Evolutionary conservation across 1,140 invertebrate species (phyloP).

Genomic region (Ostrea denselamellosa): DNA sequence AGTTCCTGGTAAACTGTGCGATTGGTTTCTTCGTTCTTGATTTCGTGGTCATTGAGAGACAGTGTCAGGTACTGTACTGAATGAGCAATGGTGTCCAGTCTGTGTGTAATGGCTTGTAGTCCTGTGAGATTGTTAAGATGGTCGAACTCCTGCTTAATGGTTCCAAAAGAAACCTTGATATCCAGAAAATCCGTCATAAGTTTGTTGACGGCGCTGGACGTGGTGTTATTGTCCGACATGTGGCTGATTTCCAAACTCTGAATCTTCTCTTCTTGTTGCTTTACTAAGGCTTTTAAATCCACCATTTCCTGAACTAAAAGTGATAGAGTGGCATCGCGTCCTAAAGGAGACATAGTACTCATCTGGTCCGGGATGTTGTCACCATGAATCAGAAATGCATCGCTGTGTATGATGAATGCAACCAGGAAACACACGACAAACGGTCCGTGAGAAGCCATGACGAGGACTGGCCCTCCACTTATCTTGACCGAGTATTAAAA

Average conservation of each 20-base stretch:
- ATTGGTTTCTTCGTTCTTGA: background rate
- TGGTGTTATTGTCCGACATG: background rate
- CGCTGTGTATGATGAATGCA: too few species aligned
- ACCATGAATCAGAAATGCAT: too few species aligned
- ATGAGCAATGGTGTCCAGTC: background rate
- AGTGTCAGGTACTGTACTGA: background rate
- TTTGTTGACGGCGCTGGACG: background rate
- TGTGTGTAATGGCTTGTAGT: background rate
- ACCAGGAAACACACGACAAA: too few species aligned
- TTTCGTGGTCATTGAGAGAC: background rate
- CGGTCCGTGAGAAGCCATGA: too few species aligned
- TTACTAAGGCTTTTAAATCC: slow-evolving; percentile 5
- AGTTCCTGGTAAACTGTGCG: background rate
- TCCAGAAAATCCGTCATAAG: background rate
- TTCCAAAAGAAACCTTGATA: background rate
- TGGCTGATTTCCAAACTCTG: background rate
- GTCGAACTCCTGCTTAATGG: background rate
- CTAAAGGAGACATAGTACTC: too few species aligned
- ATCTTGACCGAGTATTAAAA: too few species aligned
- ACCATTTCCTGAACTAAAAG: background rate
- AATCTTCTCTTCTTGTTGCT: background rate
- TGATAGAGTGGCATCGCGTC: background rate
- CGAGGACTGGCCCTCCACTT: too few species aligned
- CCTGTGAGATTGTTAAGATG: background rate
- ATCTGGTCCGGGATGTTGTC: too few species aligned